Evolutionary conservation across 1,140 invertebrate species (phyloP).

Genomic region (Carposina sasakii): DNA sequence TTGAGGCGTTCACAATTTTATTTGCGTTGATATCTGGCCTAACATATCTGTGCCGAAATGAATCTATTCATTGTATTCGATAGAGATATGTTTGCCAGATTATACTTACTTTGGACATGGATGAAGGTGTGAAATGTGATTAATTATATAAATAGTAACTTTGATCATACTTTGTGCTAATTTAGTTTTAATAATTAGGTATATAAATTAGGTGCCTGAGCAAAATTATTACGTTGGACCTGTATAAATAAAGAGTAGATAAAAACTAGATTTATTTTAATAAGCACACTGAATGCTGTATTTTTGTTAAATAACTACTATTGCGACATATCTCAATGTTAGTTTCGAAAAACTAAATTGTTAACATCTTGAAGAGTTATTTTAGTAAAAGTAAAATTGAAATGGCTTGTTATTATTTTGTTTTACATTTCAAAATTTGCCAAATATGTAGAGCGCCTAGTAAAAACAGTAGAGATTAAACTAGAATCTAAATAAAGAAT

Average conservation of each 20-base stretch:
- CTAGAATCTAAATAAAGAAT: conserved; percentile 36
- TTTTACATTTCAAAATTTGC: no score
- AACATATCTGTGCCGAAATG: no score
- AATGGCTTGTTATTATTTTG: conserved; percentile 13
- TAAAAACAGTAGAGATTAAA: conserved; percentile 26
- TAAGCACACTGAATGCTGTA: conserved; percentile 30
- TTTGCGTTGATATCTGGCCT: conserved; percentile 59
- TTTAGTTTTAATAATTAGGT: no score
- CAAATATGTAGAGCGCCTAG: conserved; percentile 28
- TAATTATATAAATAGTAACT: no score
- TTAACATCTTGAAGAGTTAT: background rate
- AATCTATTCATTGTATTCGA: no score
- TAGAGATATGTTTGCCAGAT: no score
- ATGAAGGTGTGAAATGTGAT: no score
- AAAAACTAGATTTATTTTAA: conserved; percentile 37
- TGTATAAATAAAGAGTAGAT: conserved; percentile 37
- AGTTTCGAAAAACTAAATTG: background rate
- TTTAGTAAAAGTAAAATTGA: conserved; percentile 16
- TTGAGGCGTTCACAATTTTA: conserved; percentile 62
- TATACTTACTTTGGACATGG: no score
- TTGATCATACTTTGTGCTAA: no score
- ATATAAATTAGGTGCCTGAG: conserved; percentile 37
- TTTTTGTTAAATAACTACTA: conserved; percentile 37
- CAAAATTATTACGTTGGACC: conserved; percentile 29
- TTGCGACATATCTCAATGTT: conserved; percentile 35